phyloP scores from a whole-genome alignment of 2,113 vertebrate species.

The Porphyrio hochstetteri region DNA sequence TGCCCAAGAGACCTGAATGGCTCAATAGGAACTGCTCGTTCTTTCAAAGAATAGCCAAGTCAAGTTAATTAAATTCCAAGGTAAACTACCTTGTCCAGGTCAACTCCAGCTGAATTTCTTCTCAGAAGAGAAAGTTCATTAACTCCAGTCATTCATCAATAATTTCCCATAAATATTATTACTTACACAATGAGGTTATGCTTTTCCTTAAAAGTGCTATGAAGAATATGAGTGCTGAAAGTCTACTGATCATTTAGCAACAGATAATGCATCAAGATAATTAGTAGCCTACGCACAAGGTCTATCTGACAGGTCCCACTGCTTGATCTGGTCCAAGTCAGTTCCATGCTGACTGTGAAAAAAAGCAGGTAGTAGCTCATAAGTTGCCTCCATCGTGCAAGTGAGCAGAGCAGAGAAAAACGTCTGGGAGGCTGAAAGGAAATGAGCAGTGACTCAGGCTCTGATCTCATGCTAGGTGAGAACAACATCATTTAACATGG shows the following conservation, averaged over 20 bases:
- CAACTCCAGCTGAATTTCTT: neutral
- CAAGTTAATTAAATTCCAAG: conserved; percentile 5
- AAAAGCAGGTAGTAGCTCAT: neutral
- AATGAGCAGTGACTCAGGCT: neutral
- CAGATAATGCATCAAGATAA: neutral
- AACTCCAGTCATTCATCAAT: neutral
- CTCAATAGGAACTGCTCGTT: neutral
- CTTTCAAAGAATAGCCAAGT: conserved; percentile 7
- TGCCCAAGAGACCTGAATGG: neutral
- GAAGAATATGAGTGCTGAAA: neutral
- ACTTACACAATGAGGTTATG: neutral
- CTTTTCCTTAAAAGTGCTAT: neutral
- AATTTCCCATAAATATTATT: neutral
- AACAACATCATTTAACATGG: neutral
- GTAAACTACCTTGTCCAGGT: neutral
- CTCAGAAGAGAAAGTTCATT: neutral
- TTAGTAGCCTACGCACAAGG: neutral
- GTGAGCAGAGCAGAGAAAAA: neutral
- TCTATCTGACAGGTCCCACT: neutral
- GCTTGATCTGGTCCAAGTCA: neutral
- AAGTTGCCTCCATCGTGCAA: neutral
- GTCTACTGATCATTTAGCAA: neutral
- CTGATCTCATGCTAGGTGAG: neutral
- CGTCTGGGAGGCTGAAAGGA: neutral
- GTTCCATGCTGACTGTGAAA: neutral